Evolutionary conservation across 2,113 vertebrate genomes (phyloP).

Genomic region (Seriola aureovittata): DNA sequence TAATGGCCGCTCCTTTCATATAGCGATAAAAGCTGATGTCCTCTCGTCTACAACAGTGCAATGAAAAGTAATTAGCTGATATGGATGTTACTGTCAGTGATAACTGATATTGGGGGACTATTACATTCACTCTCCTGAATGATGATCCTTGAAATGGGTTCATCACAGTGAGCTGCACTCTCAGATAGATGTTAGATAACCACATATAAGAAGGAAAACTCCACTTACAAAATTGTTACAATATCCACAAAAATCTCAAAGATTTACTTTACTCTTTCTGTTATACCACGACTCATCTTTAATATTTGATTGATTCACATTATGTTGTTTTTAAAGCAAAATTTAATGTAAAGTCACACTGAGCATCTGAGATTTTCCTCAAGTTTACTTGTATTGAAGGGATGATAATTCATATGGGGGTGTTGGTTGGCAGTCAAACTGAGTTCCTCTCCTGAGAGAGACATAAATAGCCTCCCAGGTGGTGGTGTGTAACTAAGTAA

Average conservation of each 20-base stretch:
- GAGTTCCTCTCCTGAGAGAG: slow-evolving; percentile 71
- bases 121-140: slow-evolving; percentile 68
- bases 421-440: slow-evolving; percentile 65
- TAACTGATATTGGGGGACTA: slow-evolving; percentile 80
- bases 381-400: slow-evolving; percentile 36
- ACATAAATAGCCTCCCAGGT: slow-evolving; percentile 77
- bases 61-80: slow-evolving; percentile 82
- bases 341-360: slow-evolving; percentile 39
- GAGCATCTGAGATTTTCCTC: slow-evolving; percentile 25
- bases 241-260: slow-evolving; percentile 5
- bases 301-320: slow-evolving; percentile 6
- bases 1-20: slow-evolving; percentile 58
- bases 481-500: slow-evolving; percentile 76
- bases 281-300: slow-evolving; percentile 5
- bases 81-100: slow-evolving; percentile 79
- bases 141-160: slow-evolving; percentile 71
- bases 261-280: slow-evolving; percentile 2
- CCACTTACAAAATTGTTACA: neutral
- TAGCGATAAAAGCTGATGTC: slow-evolving; percentile 72
- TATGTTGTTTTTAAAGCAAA: slow-evolving; percentile 10
- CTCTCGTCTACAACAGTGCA: slow-evolving; percentile 65
- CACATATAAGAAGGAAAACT: slow-evolving; percentile 32
- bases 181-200: slow-evolving; percentile 53
- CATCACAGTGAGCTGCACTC: slow-evolving; percentile 63
- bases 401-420: slow-evolving; percentile 62